A percentile compares a stretch with the other conserved stretches of the same genome.
These are phyloP conservation scores for Bovichtus variegatus DNA, from an alignment of 2,797 vertebrate genomes.

Conservation along the genomic window DNA sequence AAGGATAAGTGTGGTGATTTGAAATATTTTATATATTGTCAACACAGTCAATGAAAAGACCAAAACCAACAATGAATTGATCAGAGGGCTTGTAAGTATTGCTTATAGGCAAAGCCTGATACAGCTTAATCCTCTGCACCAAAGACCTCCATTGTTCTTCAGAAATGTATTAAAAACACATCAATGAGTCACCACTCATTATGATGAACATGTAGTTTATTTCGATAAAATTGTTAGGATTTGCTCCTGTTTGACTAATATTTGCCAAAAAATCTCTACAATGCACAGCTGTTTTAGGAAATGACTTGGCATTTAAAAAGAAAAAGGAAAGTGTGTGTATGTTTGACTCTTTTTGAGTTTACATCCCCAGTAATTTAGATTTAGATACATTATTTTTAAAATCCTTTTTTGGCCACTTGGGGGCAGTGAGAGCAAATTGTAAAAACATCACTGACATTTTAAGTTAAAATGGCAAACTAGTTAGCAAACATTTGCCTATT, in stretches of 20 bases:
- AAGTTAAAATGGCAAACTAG: no score
- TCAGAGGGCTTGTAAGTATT: not conserved
- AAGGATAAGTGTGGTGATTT: not conserved
- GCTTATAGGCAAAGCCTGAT: not conserved
- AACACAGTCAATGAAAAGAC: slow-evolving; percentile 4
- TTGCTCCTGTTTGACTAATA: not conserved
- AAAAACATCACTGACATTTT: not conserved
- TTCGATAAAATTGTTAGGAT: no score
- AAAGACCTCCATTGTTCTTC: not conserved
- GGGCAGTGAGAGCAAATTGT: not conserved
- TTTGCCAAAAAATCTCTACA: not conserved
- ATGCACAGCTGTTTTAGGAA: not conserved
- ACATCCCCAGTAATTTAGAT: not conserved
- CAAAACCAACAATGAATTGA: not conserved
- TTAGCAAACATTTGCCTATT: no score
- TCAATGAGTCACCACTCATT: not conserved
- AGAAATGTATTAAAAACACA: not conserved
- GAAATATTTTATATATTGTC: not conserved
- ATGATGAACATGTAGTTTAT: not conserved
- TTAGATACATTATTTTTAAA: not conserved
- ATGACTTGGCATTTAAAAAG: not conserved
- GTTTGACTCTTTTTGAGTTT: not conserved
- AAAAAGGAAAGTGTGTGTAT: no score
- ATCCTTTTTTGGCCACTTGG: not conserved
- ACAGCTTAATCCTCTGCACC: not conserved